A percentile compares a stretch with the other conserved stretches of the same genome.
These are phyloP conservation scores for mouse (Mus musculus) DNA, from an alignment of 2,113 vertebrate species.

Conservation along the genomic window GRCm39 chr11:55350001-55350500, in stretches of 20 bases:
- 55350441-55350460: not conserved
- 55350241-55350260: not conserved
- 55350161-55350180: not conserved
- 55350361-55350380: not conserved
- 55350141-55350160: not conserved
- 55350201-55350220: not conserved
- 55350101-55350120: not conserved
- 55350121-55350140: not conserved
- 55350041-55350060: not conserved
- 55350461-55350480: not conserved
- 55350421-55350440: not conserved
- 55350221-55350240: not conserved
- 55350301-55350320: not conserved
- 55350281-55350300: not conserved
- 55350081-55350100: not conserved
- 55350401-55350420: not conserved
- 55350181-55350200: not conserved
- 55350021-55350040: slow-evolving; percentile 11
- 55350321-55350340: not conserved
- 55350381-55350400: not conserved
- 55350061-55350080: not conserved
- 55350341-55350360: not conserved
- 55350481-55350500: not conserved
- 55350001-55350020: not conserved
- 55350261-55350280: not conserved